Evolutionary conservation across 2,888 invertebrate species (phyloP).

Genomic region (Chymomyza procnemis): DNA sequence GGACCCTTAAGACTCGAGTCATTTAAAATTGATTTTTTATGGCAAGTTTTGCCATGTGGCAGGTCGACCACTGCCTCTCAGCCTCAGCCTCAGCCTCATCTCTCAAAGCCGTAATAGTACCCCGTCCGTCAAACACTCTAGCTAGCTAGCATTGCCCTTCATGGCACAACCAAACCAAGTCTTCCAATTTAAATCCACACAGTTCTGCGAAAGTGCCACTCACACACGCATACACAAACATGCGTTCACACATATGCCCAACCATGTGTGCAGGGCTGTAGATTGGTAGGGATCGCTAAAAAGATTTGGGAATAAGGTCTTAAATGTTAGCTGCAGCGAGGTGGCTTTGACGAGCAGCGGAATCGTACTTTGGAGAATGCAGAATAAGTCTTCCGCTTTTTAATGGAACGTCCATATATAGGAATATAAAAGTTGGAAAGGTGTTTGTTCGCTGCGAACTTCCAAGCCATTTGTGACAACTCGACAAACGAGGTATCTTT

Average conservation of each 20-base stretch:
- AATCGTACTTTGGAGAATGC: no score
- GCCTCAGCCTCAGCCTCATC: not conserved
- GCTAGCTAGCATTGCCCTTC: not conserved
- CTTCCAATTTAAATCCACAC: conserved; percentile 1
- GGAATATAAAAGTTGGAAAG: no score
- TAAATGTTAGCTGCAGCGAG: no score
- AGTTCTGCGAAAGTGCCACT: not conserved
- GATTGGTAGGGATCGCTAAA: no score
- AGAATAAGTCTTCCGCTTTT: no score
- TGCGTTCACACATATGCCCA: not conserved
- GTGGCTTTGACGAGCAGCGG: no score
- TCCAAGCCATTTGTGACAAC: no score
- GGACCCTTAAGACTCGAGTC: not conserved
- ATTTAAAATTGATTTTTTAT: conserved; percentile 1
- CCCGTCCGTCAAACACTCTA: not conserved
- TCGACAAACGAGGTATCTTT: no score
- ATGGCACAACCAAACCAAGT: not conserved
- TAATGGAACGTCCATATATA: no score
- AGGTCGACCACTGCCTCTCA: no score
- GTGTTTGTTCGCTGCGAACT: no score
- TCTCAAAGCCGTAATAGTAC: not conserved
- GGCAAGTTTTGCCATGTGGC: not conserved
- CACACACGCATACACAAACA: not conserved
- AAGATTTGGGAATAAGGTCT: no score
- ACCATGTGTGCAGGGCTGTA: not conserved